These are phyloP conservation scores for Corvus cornix DNA, from an alignment of 2,113 vertebrate species.

Conservation along the genomic window DNA sequence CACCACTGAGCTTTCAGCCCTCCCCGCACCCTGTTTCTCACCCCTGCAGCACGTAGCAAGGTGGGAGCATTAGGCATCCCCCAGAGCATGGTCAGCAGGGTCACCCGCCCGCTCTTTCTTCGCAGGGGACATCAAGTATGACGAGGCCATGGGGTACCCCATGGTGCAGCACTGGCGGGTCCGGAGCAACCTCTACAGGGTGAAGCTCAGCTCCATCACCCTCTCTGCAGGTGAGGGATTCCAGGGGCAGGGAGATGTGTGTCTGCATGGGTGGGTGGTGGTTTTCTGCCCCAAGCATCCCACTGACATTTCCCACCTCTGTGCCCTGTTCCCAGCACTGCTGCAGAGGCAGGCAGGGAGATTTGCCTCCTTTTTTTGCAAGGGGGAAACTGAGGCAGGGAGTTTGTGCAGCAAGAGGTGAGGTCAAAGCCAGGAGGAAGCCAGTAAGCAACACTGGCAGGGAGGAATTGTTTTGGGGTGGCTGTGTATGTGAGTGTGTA, in stretches of 20 bases:
- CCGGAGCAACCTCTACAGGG: constrained; percentile 94
- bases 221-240: constrained; percentile 87
- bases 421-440: neutral
- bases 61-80: neutral
- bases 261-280: fast-evolving
- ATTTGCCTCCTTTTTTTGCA: neutral
- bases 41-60: fast-evolving
- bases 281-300: neutral
- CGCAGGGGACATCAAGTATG: constrained; percentile 89
- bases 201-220: constrained; percentile 95
- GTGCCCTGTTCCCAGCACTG: neutral
- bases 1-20: neutral
- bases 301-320: neutral
- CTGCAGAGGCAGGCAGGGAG: neutral
- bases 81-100: fast-evolving
- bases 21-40: fast-evolving
- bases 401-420: neutral
- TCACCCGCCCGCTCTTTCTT: neutral
- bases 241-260: fast-evolving
- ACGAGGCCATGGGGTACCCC: constrained; percentile 93
- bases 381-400: neutral
- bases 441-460: fast-evolving
- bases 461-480: neutral
- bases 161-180: constrained; percentile 98
- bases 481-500: fast-evolving